These are phyloP conservation scores for Fragum whitleyi DNA, from an alignment of 2,888 invertebrate species.

Conservation along the genomic window DNA sequence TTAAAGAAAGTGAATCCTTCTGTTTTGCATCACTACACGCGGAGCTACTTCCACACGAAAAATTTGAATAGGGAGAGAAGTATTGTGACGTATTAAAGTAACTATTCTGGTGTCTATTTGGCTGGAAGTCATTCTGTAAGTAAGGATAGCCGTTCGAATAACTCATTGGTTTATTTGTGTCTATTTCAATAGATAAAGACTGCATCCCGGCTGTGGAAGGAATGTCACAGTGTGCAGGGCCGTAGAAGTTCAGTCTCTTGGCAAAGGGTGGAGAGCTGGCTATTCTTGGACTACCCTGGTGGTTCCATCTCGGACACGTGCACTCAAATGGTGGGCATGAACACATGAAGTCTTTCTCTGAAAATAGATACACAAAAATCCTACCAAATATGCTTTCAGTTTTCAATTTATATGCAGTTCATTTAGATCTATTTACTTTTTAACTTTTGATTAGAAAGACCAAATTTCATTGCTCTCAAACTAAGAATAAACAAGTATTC, in stretches of 20 bases:
- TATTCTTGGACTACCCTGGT: slow-evolving; percentile 58
- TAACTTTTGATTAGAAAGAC: too few species aligned
- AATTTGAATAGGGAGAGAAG: slow-evolving; percentile 24
- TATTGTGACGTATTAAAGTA: slow-evolving; percentile 31
- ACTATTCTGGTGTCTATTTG: slow-evolving; percentile 25
- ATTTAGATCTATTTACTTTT: too few species aligned
- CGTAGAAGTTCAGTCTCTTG: slow-evolving; percentile 58
- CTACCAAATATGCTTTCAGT: too few species aligned
- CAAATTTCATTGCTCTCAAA: too few species aligned
- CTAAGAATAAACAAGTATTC: too few species aligned
- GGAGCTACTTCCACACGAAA: neutral
- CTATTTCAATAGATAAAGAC: slow-evolving; percentile 64
- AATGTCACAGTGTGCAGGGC: slow-evolving; percentile 57
- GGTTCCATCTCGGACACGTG: slow-evolving; percentile 70
- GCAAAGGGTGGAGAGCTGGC: slow-evolving; percentile 62
- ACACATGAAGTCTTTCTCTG: slow-evolving; percentile 77
- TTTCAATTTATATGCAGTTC: too few species aligned
- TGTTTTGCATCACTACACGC: slow-evolving; percentile 17
- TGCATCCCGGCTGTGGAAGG: slow-evolving; percentile 60
- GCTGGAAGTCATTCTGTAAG: slow-evolving; percentile 47
- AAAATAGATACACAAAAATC: slow-evolving; percentile 41
- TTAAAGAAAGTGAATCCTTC: neutral
- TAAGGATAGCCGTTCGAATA: slow-evolving; percentile 39
- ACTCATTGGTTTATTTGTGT: slow-evolving; percentile 55
- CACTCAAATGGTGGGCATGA: slow-evolving; percentile 82